Conservation (phyloP, 2,888 invertebrate species). For the Tetragnatha montana region DNA sequence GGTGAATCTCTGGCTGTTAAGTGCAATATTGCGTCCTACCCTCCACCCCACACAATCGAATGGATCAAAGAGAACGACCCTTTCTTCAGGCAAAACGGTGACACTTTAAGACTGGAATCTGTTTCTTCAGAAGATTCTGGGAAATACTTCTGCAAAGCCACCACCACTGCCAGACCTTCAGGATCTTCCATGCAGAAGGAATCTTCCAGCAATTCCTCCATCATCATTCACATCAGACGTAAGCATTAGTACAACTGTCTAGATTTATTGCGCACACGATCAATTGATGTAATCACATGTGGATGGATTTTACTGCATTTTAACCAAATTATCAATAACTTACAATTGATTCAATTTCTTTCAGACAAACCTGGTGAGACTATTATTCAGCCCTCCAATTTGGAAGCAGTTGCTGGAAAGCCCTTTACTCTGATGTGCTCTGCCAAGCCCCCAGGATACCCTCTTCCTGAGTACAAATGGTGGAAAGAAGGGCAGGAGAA, state of each 20-base stretch:
- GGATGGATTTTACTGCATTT: no score
- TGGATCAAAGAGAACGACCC: constrained; percentile 91
- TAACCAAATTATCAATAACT: no score
- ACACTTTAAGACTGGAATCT: constrained; percentile 83
- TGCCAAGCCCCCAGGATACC: constrained; percentile 94
- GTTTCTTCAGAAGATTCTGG: constrained; percentile 91
- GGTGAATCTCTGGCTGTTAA: constrained; percentile 88
- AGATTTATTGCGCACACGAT: no score
- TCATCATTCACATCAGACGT: constrained; percentile 89
- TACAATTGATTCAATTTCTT: constrained; percentile 13
- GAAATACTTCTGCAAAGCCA: constrained; percentile 91
- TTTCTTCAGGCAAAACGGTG: constrained; percentile 89
- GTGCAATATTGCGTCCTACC: constrained; percentile 92
- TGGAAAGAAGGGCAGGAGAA: constrained; percentile 83
- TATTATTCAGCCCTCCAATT: constrained; percentile 71
- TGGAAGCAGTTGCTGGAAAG: constrained; percentile 72
- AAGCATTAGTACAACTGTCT: constrained; percentile 81
- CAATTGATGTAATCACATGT: no score
- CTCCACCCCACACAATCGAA: constrained; percentile 86
- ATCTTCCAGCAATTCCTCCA: constrained; percentile 84
- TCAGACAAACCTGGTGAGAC: constrained; percentile 73
- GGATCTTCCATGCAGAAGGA: constrained; percentile 76
- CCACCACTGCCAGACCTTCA: constrained; percentile 87
- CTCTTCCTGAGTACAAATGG: constrained; percentile 90
- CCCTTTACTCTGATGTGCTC: constrained; percentile 86